Evolutionary conservation across 2,113 vertebrate species (phyloP).

Genomic region (Tragelaphus scriptus): DNA sequence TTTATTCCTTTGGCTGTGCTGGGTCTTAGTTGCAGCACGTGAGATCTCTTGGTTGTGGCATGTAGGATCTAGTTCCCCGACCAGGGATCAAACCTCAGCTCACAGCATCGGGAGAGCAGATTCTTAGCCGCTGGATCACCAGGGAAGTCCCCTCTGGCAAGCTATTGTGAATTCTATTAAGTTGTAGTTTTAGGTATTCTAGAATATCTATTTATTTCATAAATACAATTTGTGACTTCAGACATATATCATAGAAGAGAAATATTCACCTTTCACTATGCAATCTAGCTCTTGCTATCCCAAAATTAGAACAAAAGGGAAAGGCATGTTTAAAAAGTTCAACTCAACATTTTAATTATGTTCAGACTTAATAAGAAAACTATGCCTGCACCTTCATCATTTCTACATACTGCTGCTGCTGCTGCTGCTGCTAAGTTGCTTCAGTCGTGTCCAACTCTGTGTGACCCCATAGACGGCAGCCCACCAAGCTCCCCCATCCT

Average conservation of each 20-base stretch:
- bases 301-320: background rate
- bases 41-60: background rate
- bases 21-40: background rate
- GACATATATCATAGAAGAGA: background rate
- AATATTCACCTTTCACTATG: background rate
- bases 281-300: background rate
- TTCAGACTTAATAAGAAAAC: constrained; percentile 47
- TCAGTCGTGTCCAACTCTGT: too few species aligned
- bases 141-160: background rate
- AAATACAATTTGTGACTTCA: background rate
- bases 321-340: background rate
- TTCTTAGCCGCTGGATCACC: background rate
- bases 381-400: constrained; percentile 25
- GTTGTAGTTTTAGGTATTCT: background rate
- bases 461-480: too few species aligned
- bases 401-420: background rate
- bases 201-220: background rate
- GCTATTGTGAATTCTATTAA: background rate
- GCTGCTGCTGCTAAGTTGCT: too few species aligned
- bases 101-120: fast-evolving
- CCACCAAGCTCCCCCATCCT: too few species aligned
- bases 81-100: background rate
- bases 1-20: background rate
- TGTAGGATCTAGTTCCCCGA: background rate
- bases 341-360: constrained; percentile 1